Percentiles rank a stretch among this genome's conserved stretches.
phyloP scores from a whole-genome alignment of 2,113 vertebrate genomes.

The Peromyscus maniculatus region DNA sequence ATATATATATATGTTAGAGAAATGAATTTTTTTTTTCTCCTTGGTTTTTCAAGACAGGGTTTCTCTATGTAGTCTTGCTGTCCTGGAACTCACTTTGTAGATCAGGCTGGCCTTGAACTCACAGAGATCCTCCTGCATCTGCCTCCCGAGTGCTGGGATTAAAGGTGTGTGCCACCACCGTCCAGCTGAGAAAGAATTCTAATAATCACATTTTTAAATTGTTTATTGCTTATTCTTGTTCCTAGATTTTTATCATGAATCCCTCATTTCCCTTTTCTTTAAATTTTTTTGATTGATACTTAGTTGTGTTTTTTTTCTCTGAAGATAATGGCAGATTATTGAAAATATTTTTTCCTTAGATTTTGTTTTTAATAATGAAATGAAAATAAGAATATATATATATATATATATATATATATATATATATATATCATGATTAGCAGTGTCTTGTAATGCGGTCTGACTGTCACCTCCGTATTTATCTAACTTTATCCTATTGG shows the following conservation, averaged over 20 bases:
- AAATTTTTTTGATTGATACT: background rate
- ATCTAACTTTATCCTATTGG: background rate
- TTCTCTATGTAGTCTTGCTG: background rate
- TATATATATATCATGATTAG: background rate
- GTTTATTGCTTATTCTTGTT: background rate
- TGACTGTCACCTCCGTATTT: background rate
- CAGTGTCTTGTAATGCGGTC: background rate
- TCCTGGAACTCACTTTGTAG: background rate
- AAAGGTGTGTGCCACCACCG: background rate
- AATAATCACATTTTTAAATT: constrained; percentile 4
- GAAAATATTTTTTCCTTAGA: constrained; percentile 24
- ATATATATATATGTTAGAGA: constrained; percentile 15
- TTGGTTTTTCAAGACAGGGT: background rate
- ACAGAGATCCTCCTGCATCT: background rate
- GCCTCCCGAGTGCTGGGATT: background rate
- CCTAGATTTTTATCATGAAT: constrained; percentile 32
- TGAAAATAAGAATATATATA: background rate
- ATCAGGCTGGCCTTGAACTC: background rate
- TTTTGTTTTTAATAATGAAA: constrained; percentile 40
- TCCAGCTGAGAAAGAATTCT: background rate
- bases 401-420: no score
- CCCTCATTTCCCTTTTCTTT: background rate
- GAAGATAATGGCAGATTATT: constrained; percentile 47
- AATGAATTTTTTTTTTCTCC: background rate
- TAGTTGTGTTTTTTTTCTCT: background rate